phyloP scores from a whole-genome alignment of 2,888 invertebrate genomes.

The Limnephilus auricula region DNA sequence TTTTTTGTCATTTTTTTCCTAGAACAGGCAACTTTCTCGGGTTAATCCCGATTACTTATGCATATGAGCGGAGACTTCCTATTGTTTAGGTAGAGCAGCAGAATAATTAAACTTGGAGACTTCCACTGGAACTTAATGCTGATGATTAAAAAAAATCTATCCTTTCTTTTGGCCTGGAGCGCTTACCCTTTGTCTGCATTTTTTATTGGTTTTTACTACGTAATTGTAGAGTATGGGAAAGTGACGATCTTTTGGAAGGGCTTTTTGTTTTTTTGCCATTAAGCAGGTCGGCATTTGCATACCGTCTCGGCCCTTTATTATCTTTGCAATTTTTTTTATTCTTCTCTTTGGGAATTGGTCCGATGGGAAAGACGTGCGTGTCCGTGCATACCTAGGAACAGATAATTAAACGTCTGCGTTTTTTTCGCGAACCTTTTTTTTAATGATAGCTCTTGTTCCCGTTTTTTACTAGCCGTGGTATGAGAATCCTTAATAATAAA shows the following conservation, averaged over 20 bases:
- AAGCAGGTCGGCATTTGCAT: conserved; percentile 41
- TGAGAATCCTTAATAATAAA: conserved; percentile 34
- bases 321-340: conserved; percentile 11
- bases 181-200: background rate
- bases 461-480: background rate
- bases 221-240: conserved; percentile 47
- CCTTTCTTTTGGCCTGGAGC: conserved; percentile 27
- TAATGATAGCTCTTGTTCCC: conserved; percentile 32
- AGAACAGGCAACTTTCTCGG: conserved; percentile 53
- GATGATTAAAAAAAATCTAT: conserved; percentile 38
- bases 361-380: conserved; percentile 49
- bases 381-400: conserved; percentile 33
- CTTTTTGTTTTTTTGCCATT: conserved; percentile 48
- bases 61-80: conserved; percentile 56
- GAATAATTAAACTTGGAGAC: conserved; percentile 37
- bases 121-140: background rate
- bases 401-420: conserved; percentile 42
- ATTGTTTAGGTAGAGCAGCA: conserved; percentile 42
- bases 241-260: conserved; percentile 34
- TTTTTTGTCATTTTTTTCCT: conserved; percentile 59
- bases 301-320: conserved; percentile 31
- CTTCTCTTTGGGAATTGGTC: background rate
- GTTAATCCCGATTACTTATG: conserved; percentile 65
- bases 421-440: conserved; percentile 49
- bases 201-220: conserved; percentile 24